These are phyloP conservation scores for Tyrannus savana DNA, from an alignment of 2,113 vertebrate species.

Conservation along the genomic window DNA sequence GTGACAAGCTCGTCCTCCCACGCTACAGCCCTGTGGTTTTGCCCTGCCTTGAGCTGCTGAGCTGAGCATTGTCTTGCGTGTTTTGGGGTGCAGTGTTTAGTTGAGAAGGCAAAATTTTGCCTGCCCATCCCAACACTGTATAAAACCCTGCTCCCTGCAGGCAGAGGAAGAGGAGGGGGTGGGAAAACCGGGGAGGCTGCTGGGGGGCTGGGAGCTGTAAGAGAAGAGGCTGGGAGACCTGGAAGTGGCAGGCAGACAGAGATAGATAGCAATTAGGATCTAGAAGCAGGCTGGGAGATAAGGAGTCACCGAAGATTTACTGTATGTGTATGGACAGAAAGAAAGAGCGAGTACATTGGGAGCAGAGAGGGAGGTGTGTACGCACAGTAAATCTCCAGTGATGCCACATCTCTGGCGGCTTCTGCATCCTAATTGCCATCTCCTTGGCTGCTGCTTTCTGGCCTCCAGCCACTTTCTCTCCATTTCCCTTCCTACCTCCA, in stretches of 20 bases:
- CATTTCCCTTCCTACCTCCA: not conserved
- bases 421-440: constrained; percentile 63
- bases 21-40: fast-evolving
- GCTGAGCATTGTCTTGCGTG: fast-evolving
- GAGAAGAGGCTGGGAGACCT: constrained; percentile 48
- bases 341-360: constrained; percentile 49
- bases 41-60: not conserved
- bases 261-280: constrained; percentile 70
- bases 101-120: not conserved
- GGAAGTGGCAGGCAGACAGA: constrained; percentile 60
- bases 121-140: not conserved
- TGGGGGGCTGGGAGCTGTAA: not conserved
- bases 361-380: constrained; percentile 68
- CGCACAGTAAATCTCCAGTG: constrained; percentile 52
- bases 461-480: not conserved
- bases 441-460: constrained; percentile 18
- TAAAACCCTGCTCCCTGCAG: not conserved
- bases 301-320: constrained; percentile 72
- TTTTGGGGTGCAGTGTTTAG: not conserved
- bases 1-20: not conserved
- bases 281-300: constrained; percentile 68
- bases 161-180: not conserved
- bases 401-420: constrained; percentile 55
- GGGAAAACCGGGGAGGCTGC: not conserved
- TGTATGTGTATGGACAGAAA: constrained; percentile 67